phyloP scores from a whole-genome alignment of 2,888 invertebrate species.

The Caprella mutica region DNA sequence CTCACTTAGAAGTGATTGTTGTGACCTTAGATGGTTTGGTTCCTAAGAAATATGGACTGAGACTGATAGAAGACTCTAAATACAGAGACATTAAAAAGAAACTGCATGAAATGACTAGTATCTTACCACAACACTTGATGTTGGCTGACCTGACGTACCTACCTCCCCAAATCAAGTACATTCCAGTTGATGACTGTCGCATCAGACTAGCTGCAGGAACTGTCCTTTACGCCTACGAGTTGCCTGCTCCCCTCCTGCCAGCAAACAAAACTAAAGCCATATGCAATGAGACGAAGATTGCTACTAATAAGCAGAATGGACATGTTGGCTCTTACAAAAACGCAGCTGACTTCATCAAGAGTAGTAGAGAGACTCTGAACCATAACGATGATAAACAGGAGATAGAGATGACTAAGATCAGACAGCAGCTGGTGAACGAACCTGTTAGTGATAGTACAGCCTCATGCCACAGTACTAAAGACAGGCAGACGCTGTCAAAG shows the following conservation, averaged over 20 bases:
- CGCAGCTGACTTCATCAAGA: too few species aligned
- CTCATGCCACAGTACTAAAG: slow-evolving; percentile 36
- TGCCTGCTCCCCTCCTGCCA: too few species aligned
- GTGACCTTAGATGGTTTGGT: slow-evolving; percentile 63
- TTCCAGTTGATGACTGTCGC: background rate
- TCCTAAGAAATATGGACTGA: slow-evolving; percentile 71
- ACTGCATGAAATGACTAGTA: slow-evolving; percentile 42
- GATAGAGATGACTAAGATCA: too few species aligned
- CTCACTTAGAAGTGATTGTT: slow-evolving; percentile 65
- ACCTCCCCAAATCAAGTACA: slow-evolving; percentile 32
- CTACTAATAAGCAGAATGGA: too few species aligned
- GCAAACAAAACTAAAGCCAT: too few species aligned
- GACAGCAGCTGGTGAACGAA: slow-evolving; percentile 9
- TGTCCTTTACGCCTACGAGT: too few species aligned
- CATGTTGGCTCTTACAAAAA: too few species aligned
- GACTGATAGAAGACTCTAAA: slow-evolving; percentile 69
- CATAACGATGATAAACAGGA: too few species aligned
- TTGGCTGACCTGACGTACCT: slow-evolving; percentile 51
- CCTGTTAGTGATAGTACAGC: slow-evolving; percentile 33
- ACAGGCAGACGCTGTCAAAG: slow-evolving; percentile 40
- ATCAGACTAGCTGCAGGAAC: background rate
- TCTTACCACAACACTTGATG: slow-evolving; percentile 36
- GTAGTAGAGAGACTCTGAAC: too few species aligned
- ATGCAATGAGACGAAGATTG: too few species aligned
- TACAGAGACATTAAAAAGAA: slow-evolving; percentile 63